Evolutionary conservation across 2,888 invertebrate species (phyloP).

Genomic region (Eupithecia exiguata): DNA sequence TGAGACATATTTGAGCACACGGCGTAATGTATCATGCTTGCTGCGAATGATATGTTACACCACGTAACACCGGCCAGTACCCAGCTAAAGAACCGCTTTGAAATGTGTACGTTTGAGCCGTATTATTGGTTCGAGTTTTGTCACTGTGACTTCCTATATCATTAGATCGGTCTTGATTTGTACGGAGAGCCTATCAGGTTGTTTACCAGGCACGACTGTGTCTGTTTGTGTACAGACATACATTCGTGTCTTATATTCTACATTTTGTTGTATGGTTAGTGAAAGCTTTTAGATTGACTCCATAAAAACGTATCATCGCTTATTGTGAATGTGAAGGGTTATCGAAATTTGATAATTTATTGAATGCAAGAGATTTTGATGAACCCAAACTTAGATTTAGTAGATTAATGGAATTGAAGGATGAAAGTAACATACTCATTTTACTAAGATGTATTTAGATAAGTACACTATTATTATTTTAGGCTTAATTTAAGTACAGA

Average conservation of each 20-base stretch:
- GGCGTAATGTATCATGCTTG: too few species aligned
- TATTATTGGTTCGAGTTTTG: background rate
- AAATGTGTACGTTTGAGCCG: background rate
- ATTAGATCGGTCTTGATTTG: background rate
- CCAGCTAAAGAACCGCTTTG: background rate
- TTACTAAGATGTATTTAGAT: slow-evolving; percentile 6
- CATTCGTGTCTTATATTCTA: background rate
- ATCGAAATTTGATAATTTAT: background rate
- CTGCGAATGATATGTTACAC: too few species aligned
- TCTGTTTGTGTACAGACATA: background rate
- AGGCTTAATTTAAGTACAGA: background rate
- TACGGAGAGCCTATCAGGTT: background rate
- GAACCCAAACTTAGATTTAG: slow-evolving; percentile 27
- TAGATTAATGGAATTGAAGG: slow-evolving; percentile 23
- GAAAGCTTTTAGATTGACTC: background rate
- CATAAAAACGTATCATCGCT: background rate
- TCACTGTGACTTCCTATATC: background rate
- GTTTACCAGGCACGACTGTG: background rate
- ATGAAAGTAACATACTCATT: background rate
- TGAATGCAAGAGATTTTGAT: slow-evolving; percentile 10
- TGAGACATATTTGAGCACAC: too few species aligned
- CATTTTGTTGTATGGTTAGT: background rate
- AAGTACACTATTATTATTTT: slow-evolving; percentile 3
- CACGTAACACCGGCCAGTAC: too few species aligned
- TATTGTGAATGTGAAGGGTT: background rate